Conservation (phyloP, 2,113 vertebrate genomes). For the Mormoops blainvillei region DNA sequence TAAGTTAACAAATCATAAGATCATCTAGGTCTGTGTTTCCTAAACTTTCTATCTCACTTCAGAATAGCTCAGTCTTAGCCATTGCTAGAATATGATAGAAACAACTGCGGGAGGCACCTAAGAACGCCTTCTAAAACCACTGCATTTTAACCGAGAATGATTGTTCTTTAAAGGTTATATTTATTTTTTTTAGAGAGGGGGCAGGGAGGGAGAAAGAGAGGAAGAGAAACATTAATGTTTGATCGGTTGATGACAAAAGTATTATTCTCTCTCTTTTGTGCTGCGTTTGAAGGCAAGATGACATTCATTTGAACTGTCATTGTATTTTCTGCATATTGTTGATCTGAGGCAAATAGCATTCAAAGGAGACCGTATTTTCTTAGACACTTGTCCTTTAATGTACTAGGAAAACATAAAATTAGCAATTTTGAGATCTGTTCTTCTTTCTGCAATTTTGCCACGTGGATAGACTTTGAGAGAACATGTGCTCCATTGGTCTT, state of each 20-base stretch:
- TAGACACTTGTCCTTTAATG: background rate
- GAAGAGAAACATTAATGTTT: too few relatives aligned
- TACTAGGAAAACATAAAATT: background rate
- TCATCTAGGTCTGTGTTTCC: background rate
- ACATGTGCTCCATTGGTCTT: background rate
- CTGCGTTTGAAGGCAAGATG: background rate
- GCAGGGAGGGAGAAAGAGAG: too few relatives aligned
- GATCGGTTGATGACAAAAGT: background rate
- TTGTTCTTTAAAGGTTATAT: background rate
- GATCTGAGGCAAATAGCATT: background rate
- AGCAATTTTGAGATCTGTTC: background rate
- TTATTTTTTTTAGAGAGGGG: too few relatives aligned
- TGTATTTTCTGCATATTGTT: conserved; percentile 48
- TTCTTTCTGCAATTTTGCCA: background rate
- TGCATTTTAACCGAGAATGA: background rate
- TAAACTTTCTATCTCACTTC: background rate
- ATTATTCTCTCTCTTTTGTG: background rate
- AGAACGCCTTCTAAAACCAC: background rate
- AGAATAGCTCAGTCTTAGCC: background rate
- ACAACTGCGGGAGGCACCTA: background rate
- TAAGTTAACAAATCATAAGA: background rate
- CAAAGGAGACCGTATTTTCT: background rate
- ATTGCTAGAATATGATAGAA: background rate
- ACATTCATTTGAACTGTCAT: background rate
- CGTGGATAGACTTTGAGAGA: background rate